Evolutionary conservation across 92 coral and sea anemone species (phyloP), one percentile per base, ranked within the genome.

Genomic region (Umimayanthus chanpuru): DNA sequence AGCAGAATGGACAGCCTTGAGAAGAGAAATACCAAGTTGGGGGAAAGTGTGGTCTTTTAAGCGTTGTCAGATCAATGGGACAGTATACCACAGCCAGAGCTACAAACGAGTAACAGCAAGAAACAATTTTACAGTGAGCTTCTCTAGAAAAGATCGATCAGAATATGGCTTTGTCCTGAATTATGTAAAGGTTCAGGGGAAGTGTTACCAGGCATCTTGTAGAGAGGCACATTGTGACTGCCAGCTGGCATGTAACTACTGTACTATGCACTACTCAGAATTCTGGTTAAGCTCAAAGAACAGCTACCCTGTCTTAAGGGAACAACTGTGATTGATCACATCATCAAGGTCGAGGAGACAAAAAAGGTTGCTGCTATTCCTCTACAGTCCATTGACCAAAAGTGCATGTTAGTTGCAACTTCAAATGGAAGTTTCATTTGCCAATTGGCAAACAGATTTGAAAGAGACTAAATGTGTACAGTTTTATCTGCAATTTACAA

Each of bases 391-490:
- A 90, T 90, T 82, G 64, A 87, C 84, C 41, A 38, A 87, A 90
- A 90, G 49, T 81, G 90, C 18, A 58, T 90, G 89, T 40, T 72
- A 6, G 90, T 90, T 56, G 73, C 92, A 64, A 75, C 80, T 76
- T 87, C 90, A 11, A 85, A 39, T 29, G 74, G 92, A 53, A 80
- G 30, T 44, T 90, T 87, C 72, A 82, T 90, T 74, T 90, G 93
- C 58, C 88, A 87, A n/a, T 81, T 90, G 85, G 88, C 85, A 74
- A 87, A 90, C 93, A 73, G 85, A 87, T 73, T 87, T 6, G 93
- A 90, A 86, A 53, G 88, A 75, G 93, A 90, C 88, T 87, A 66
- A 85, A 61, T 79, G 64, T 66, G 53, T 39, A 11, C n/a, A n/a
- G 74, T 72, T 72, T 72, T 5, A 72, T 72, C 39, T 72, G 76